These are phyloP conservation scores for Leucophenga maculata DNA, from an alignment of 2,888 invertebrate species.

Conservation along the genomic window DNA sequence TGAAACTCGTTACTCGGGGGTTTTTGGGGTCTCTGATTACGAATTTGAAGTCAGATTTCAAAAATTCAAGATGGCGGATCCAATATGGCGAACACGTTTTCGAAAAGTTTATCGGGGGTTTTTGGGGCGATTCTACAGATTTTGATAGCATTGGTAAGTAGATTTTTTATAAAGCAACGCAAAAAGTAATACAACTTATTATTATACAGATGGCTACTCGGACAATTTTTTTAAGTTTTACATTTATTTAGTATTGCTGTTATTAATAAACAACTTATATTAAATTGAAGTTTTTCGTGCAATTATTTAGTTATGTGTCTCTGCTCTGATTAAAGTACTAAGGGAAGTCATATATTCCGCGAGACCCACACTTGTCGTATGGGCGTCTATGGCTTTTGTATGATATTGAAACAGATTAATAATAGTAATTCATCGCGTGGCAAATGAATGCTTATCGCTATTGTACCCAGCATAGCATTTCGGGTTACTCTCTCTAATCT, in stretches of 20 bases:
- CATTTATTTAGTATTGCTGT: constrained; percentile 71
- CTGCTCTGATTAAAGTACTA: constrained; percentile 78
- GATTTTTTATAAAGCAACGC: background rate
- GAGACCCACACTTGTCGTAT: constrained; percentile 76
- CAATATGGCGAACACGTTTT: no score
- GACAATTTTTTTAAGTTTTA: constrained; percentile 75
- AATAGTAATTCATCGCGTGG: constrained; percentile 72
- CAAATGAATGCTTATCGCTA: constrained; percentile 54
- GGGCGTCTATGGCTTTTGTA: constrained; percentile 81
- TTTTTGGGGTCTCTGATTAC: no score
- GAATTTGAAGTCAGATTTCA: no score
- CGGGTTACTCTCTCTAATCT: constrained; percentile 70
- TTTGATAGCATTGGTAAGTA: constrained; percentile 69
- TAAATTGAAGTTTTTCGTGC: constrained; percentile 66
- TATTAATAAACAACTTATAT: constrained; percentile 64
- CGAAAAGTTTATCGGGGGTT: constrained; percentile 67
- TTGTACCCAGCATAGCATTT: constrained; percentile 70
- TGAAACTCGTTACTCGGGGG: no score
- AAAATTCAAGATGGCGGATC: no score
- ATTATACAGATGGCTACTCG: constrained; percentile 68
- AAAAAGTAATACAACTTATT: constrained; percentile 25
- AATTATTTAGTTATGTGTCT: no score
- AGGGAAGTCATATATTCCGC: constrained; percentile 80
- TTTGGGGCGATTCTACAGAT: constrained; percentile 69
- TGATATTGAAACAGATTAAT: constrained; percentile 78